Percentiles rank a stretch among this genome's conserved stretches.
phyloP scores from a whole-genome alignment of 2,113 vertebrate genomes.

The Heliornis fulica region DNA sequence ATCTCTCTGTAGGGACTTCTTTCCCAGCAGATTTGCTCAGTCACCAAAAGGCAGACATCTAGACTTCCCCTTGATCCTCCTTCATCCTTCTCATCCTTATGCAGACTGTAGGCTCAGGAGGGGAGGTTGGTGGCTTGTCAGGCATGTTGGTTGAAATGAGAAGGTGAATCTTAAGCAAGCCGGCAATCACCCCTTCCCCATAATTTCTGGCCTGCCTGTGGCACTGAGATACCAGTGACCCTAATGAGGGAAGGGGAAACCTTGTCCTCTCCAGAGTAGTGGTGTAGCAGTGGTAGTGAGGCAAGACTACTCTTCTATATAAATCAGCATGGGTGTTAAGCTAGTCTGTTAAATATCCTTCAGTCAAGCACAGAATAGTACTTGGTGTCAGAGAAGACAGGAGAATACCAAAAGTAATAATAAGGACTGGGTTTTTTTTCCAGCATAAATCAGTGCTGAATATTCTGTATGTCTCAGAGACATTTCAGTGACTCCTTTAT shows the following conservation, averaged over 20 bases:
- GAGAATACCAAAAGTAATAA: neutral
- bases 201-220: neutral
- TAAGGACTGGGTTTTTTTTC: neutral
- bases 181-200: neutral
- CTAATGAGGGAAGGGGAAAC: neutral
- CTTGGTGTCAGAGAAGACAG: neutral
- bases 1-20: neutral
- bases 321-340: neutral
- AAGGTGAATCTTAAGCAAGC: neutral
- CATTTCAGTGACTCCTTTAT: constrained; percentile 31
- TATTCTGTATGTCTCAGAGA: neutral
- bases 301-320: neutral
- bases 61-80: neutral
- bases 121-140: neutral
- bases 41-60: neutral
- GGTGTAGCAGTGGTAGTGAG: neutral
- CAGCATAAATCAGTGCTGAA: neutral
- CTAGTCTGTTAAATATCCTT: neutral
- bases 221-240: neutral
- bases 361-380: neutral
- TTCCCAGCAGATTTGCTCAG: neutral
- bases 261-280: fast-evolving
- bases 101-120: neutral
- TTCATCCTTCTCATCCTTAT: neutral
- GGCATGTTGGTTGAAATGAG: neutral